A percentile compares a stretch with the other conserved stretches of the same genome.
Conservation (phyloP, 2,888 invertebrate species). For the Periphyllus acericola region DNA sequence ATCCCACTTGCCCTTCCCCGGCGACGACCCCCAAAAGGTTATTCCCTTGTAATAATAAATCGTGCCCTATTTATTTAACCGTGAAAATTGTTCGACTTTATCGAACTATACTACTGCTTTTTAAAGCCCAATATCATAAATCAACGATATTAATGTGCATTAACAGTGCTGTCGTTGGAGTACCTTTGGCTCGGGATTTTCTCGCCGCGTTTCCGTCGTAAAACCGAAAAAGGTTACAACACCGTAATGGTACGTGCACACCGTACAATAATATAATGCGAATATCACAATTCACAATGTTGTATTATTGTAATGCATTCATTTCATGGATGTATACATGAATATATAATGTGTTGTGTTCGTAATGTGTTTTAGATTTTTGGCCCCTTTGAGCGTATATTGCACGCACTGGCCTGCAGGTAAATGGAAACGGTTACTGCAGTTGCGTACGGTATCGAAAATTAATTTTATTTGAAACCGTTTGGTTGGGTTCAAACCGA, state of each 20-base stretch:
- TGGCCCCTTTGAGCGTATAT: too few relatives aligned
- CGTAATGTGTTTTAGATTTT: not conserved
- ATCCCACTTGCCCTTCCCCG: conserved; percentile 24
- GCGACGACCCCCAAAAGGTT: conserved; percentile 25
- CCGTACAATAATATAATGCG: not conserved
- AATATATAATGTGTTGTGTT: too few relatives aligned
- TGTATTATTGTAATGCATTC: not conserved
- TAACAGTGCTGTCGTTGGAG: conserved; percentile 1
- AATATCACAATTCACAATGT: too few relatives aligned
- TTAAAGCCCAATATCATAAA: conserved; percentile 38
- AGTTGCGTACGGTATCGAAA: not conserved
- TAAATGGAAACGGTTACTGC: too few relatives aligned
- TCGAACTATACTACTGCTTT: conserved; percentile 32
- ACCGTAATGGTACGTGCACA: too few relatives aligned
- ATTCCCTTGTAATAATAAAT: conserved; percentile 53
- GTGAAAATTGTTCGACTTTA: conserved; percentile 61
- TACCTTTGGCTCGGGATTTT: not conserved
- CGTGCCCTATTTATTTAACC: conserved; percentile 62
- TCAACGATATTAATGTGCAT: conserved; percentile 50
- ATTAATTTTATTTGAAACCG: not conserved
- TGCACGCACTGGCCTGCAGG: too few relatives aligned
- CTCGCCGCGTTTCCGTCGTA: not conserved
- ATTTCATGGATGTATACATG: too few relatives aligned
- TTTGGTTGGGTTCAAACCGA: too few relatives aligned
- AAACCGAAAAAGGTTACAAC: not conserved